Evolutionary conservation across 1,140 invertebrate species (phyloP).

Genomic region (Probaryconus sp.): DNA sequence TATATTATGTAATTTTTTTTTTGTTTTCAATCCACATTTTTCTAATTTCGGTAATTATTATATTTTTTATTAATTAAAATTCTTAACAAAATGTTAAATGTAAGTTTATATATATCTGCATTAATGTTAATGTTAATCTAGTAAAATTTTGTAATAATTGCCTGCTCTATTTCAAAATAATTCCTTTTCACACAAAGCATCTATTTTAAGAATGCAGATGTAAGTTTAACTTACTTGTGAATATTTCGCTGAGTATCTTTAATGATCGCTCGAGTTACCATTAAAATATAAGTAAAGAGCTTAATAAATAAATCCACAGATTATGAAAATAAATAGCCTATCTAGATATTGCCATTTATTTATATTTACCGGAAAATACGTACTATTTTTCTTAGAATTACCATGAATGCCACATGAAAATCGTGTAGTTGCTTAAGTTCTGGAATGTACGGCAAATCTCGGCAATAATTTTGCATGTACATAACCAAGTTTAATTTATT

Average conservation of each 20-base stretch:
- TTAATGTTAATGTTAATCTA: too few species aligned
- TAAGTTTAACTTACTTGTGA: conserved; percentile 2
- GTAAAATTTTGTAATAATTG: too few species aligned
- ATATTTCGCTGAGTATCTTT: not conserved
- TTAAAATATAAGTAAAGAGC: not conserved
- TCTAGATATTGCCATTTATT: conserved; percentile 26
- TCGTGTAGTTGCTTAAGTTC: not conserved
- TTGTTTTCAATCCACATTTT: too few species aligned
- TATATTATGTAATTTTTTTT: too few species aligned
- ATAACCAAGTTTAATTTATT: conserved; percentile 24
- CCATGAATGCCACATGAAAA: not conserved
- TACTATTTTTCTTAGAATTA: conserved; percentile 4
- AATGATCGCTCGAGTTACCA: not conserved
- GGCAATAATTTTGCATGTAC: conserved; percentile 1
- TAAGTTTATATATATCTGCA: too few species aligned
- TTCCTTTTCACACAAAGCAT: too few species aligned
- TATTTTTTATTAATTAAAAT: too few species aligned
- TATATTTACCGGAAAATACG: conserved; percentile 6
- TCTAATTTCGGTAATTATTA: too few species aligned
- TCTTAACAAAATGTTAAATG: too few species aligned
- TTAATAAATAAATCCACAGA: conserved; percentile 32
- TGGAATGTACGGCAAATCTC: conserved; percentile 4
- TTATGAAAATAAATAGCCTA: conserved; percentile 19
- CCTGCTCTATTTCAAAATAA: too few species aligned
- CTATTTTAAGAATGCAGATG: too few species aligned